Base-by-base conservation (phyloP, 2,797 vertebrate species). In the Falco concolor region DNA sequence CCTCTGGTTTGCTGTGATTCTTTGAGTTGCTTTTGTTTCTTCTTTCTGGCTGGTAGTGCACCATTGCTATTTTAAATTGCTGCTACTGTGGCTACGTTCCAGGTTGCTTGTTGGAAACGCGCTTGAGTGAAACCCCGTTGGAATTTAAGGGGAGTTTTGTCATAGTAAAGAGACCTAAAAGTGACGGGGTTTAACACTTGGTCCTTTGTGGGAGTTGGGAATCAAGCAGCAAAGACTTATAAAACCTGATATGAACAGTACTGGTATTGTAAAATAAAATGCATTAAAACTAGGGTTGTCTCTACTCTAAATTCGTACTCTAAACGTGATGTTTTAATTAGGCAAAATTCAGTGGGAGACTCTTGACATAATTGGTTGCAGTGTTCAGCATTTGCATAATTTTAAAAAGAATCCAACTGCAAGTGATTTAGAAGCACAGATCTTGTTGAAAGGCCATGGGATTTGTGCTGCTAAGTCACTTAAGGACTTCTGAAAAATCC, bases 401-500 rank as follows among this genome's bases (percentile, higher is more conserved):
- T 44, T 44, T 44, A 44, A 44, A 18, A 44, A 44, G 42, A 44
- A 44, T 44, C 42, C 42, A 19, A 44, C 8, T 44, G 45, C 10
- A 47, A 94, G 68, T 95, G 90, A 93, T 95, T 96, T 87, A 96
- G 96, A 91, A 90, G 86, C 72, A 42, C 25, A 15, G 54, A 77
- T 91, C 86, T 50, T 80, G 92, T 42, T 95, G 94, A 96, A 95
- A 96, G 84, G 78, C 90, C 30, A 0, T 57, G 90, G 84, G 50
- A 74, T 81, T 80, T 89, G 57, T 38, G 68, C 72, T 93, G 93
- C 81, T 90, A 90, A 95, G 94, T 96, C 95, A 95, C 84, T 94
- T 94, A 87, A 96, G 96, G 95, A 94, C 93, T 96, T 96, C 19
- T 95, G 86, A 94, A 89, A 95, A 92, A 90, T 95, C 80, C 88